phyloP scores from a whole-genome alignment of 2,888 invertebrate species.

The Fragum sueziense region DNA sequence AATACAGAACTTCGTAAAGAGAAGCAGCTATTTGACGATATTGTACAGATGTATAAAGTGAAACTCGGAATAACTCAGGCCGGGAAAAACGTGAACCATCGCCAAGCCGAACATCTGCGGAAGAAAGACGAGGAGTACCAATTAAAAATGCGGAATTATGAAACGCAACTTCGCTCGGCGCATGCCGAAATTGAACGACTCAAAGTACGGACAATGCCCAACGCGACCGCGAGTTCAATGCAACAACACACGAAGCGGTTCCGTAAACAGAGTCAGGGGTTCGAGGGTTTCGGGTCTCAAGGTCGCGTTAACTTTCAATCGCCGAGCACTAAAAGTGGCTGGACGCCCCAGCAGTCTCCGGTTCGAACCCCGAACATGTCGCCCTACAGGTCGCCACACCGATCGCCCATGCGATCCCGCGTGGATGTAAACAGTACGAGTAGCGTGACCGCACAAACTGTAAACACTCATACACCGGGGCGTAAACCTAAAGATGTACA shows the following conservation, averaged over 20 bases:
- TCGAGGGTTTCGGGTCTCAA: constrained; percentile 14
- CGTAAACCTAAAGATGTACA: not conserved
- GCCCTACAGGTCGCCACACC: constrained; percentile 17
- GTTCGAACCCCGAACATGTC: constrained; percentile 16
- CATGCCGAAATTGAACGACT: constrained; percentile 51
- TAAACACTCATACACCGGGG: not conserved
- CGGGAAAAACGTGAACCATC: constrained; percentile 52
- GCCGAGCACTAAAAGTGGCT: constrained; percentile 12
- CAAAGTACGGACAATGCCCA: constrained; percentile 38
- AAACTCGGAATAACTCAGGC: constrained; percentile 52
- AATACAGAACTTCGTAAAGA: constrained; percentile 37
- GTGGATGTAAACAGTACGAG: constrained; percentile 17
- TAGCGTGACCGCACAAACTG: not conserved
- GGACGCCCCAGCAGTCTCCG: constrained; percentile 24
- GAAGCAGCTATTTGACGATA: constrained; percentile 47
- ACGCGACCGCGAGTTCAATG: constrained; percentile 48
- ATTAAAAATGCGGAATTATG: constrained; percentile 35
- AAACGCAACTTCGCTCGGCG: constrained; percentile 36
- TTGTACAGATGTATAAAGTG: constrained; percentile 48
- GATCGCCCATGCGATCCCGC: constrained; percentile 4
- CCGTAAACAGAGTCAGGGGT: constrained; percentile 30
- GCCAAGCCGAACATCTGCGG: constrained; percentile 40
- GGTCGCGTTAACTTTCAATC: not conserved
- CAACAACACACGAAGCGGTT: constrained; percentile 38
- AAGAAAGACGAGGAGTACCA: constrained; percentile 55